Conservation (phyloP, 2,888 invertebrate genomes). For the Meghimatium bilineatum region DNA sequence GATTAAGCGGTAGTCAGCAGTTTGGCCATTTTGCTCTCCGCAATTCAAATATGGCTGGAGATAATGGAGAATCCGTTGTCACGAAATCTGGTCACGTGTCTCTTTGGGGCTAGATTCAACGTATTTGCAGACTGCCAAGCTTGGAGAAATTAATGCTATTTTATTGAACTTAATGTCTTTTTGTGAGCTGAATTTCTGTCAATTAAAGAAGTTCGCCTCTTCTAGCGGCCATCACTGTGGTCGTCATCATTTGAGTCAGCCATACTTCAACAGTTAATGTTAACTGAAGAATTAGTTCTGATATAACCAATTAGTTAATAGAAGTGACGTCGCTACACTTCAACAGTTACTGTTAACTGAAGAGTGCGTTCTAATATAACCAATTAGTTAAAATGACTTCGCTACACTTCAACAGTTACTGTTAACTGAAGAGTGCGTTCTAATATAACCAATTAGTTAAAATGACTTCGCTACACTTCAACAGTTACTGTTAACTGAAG, state of each 20-base stretch:
- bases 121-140: neutral
- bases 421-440: too few relatives aligned
- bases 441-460: too few relatives aligned
- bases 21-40: slow-evolving; percentile 38
- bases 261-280: too few relatives aligned
- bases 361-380: too few relatives aligned
- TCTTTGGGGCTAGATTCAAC: neutral
- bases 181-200: neutral
- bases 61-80: slow-evolving; percentile 28
- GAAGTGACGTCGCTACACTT: too few relatives aligned
- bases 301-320: too few relatives aligned
- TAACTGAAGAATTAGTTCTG: too few relatives aligned
- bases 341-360: too few relatives aligned
- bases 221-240: neutral
- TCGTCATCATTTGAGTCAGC: neutral
- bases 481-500: too few relatives aligned
- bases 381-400: too few relatives aligned
- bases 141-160: neutral
- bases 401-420: too few relatives aligned
- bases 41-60: slow-evolving; percentile 34
- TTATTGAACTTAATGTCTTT: neutral
- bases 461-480: too few relatives aligned
- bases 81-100: slow-evolving; percentile 33
- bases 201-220: neutral
- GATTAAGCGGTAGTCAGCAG: slow-evolving; percentile 35